A percentile compares a stretch with the other conserved stretches of the same genome.
Conservation (phyloP, 2,113 vertebrate species). For the Phaethornis superciliosus region DNA sequence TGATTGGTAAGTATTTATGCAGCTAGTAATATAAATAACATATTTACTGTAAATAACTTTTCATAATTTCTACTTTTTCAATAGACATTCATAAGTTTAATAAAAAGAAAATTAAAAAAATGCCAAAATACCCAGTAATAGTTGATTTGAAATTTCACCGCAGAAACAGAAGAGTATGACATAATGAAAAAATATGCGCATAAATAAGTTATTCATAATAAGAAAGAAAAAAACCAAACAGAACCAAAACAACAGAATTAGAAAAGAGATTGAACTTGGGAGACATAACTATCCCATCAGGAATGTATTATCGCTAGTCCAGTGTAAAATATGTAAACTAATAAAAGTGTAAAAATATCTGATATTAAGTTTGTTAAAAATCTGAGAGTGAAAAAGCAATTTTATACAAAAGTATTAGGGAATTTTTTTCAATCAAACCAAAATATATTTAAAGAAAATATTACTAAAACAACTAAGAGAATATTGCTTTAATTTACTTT, state of each 20-base stretch:
- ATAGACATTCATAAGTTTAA: background rate
- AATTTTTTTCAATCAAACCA: background rate
- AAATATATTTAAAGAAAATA: background rate
- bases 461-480: background rate
- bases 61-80: background rate
- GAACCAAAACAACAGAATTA: background rate
- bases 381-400: background rate
- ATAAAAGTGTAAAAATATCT: background rate
- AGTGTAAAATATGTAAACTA: background rate
- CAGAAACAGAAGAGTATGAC: background rate
- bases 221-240: too few relatives aligned
- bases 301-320: background rate
- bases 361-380: background rate
- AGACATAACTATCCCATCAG: background rate
- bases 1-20: background rate
- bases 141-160: background rate
- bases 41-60: background rate
- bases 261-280: background rate
- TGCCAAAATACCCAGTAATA: background rate
- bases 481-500: background rate
- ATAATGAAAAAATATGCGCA: slow-evolving; percentile 3
- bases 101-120: background rate
- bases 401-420: background rate
- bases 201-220: slow-evolving; percentile 6
- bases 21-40: background rate